Conservation (phyloP, 2,113 vertebrate genomes). For the Trogon surrucura region DNA sequence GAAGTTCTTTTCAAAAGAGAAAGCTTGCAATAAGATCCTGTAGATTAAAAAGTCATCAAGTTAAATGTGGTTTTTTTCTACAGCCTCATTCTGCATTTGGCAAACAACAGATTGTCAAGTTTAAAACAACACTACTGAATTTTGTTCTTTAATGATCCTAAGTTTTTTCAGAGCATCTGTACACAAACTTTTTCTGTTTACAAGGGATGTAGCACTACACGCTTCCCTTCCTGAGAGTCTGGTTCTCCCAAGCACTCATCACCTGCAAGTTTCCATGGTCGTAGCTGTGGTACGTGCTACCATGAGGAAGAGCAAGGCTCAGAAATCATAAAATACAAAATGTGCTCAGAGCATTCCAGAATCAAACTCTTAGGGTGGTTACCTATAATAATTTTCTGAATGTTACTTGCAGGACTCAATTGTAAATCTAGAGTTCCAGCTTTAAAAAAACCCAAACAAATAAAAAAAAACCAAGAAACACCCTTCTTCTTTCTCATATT, state of each 20-base stretch:
- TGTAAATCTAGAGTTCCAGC: background rate
- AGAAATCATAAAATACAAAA: background rate
- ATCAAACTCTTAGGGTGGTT: background rate
- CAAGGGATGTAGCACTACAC: background rate
- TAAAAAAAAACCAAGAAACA: background rate
- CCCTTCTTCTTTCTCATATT: background rate
- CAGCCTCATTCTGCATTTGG: background rate
- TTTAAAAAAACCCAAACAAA: background rate
- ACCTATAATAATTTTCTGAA: background rate
- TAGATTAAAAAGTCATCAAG: conserved; percentile 49
- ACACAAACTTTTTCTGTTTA: background rate
- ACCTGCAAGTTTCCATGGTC: background rate
- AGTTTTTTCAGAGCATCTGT: background rate
- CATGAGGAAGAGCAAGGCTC: background rate
- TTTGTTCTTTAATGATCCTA: background rate
- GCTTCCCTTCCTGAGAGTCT: background rate
- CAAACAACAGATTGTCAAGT: background rate
- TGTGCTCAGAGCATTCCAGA: background rate
- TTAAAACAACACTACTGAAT: background rate
- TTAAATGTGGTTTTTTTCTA: background rate
- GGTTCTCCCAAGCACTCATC: background rate
- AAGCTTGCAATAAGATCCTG: conserved; percentile 85
- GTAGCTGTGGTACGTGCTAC: background rate
- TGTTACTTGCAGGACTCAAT: background rate
- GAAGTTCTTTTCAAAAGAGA: conserved; percentile 81